phyloP scores from a whole-genome alignment of 64 coral and sea anemone genomes.

The Dendrophyllia cribrosa region DNA sequence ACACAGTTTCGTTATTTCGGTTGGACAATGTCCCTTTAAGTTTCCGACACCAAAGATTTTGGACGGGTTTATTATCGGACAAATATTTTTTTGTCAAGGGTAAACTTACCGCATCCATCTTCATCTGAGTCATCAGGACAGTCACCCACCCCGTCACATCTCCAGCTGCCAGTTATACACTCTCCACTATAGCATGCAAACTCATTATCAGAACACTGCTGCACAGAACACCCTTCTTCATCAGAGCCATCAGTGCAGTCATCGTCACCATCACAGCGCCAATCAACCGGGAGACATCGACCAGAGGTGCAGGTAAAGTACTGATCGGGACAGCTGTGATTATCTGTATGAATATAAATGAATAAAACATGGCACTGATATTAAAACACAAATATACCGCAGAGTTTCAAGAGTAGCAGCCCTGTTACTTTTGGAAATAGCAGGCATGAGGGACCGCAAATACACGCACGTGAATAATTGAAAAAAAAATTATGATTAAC shows the following conservation, averaged over 20 bases:
- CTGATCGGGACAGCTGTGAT: constrained; percentile 47
- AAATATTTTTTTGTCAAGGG: too few relatives aligned
- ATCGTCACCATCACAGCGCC: constrained; percentile 59
- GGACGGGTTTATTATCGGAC: too few relatives aligned
- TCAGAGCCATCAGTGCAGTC: constrained; percentile 52
- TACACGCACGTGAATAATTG: too few relatives aligned
- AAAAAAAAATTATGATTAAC: too few relatives aligned
- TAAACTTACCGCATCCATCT: constrained; percentile 42
- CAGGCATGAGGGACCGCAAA: too few relatives aligned
- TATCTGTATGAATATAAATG: neutral
- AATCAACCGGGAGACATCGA: constrained; percentile 44
- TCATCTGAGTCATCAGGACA: constrained; percentile 74
- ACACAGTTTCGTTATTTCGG: too few relatives aligned
- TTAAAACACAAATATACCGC: too few relatives aligned
- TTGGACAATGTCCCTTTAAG: too few relatives aligned
- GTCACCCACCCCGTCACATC: constrained; percentile 72
- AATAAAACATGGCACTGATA: neutral
- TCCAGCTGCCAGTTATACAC: constrained; percentile 21
- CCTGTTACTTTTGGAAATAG: too few relatives aligned
- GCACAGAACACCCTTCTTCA: constrained; percentile 6
- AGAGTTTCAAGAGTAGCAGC: too few relatives aligned
- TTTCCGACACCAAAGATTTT: too few relatives aligned
- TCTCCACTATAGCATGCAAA: constrained; percentile 19
- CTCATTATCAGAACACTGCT: constrained; percentile 13
- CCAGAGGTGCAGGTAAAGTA: constrained; percentile 53